phyloP scores from a whole-genome alignment of 2,113 vertebrate species.

The Melanocharis versteri region DNA sequence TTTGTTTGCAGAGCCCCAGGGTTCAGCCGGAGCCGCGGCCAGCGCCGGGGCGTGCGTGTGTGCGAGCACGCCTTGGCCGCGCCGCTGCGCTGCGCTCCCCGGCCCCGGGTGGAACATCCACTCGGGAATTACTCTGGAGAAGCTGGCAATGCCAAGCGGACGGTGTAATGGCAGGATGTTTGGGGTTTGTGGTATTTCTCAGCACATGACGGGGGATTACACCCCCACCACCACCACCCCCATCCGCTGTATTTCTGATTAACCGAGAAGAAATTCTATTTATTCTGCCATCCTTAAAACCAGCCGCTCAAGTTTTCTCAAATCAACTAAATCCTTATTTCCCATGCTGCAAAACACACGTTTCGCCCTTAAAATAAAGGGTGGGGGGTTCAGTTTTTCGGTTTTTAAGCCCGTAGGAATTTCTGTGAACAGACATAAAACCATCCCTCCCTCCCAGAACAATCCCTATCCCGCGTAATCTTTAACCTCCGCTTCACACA shows the following conservation, averaged over 20 bases:
- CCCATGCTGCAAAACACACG: not conserved
- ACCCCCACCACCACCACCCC: not conserved
- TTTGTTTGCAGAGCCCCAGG: not conserved
- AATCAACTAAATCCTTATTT: not conserved
- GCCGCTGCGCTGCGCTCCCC: not conserved
- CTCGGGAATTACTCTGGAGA: not conserved
- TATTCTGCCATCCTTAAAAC: not conserved
- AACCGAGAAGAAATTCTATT: not conserved
- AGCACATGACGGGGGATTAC: not conserved
- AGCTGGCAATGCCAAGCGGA: not conserved
- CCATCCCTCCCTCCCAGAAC: not conserved
- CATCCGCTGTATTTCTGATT: not conserved
- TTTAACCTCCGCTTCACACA: not conserved
- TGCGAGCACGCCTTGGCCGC: not conserved
- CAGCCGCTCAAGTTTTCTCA: not conserved
- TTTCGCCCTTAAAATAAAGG: not conserved
- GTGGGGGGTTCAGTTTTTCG: rapidly evolving
- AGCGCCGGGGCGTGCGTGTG: not conserved
- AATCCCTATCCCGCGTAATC: not conserved
- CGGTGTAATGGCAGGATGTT: not conserved
- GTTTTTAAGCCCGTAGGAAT: not conserved
- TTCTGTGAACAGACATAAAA: not conserved
- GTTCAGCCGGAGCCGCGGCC: not conserved
- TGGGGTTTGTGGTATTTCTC: not conserved
- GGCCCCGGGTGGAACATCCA: not conserved